A percentile compares a stretch with the other conserved stretches of the same genome.
These are phyloP conservation scores for Platerodrilus igneus DNA, from an alignment of 2,888 invertebrate species.

Conservation along the genomic window DNA sequence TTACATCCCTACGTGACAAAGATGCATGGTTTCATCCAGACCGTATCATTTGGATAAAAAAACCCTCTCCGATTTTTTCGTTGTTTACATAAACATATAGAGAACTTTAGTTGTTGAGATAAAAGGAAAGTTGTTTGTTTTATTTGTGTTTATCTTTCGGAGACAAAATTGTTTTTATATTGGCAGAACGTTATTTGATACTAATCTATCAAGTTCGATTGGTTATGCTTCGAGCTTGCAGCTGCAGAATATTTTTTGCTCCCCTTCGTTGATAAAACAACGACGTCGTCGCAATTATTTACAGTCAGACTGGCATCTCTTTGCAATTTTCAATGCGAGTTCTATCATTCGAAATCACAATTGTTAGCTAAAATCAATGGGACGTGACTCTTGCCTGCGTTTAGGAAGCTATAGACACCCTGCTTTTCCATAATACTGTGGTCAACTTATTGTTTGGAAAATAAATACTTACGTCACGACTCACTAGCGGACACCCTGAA, in stretches of 20 bases:
- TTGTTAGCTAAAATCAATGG: slow-evolving; percentile 38
- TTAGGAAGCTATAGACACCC: slow-evolving; percentile 36
- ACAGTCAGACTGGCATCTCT: too few relatives aligned
- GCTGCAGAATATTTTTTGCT: slow-evolving; percentile 1
- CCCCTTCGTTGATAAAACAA: slow-evolving; percentile 10
- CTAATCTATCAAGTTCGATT: too few relatives aligned
- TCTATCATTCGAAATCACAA: slow-evolving; percentile 33
- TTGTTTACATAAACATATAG: background rate
- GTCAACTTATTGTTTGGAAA: slow-evolving; percentile 40
- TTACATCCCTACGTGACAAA: slow-evolving; percentile 27
- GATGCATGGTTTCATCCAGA: slow-evolving; percentile 23
- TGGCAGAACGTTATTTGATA: too few relatives aligned
- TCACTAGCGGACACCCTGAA: slow-evolving; percentile 26
- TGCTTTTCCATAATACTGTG: slow-evolving; percentile 35
- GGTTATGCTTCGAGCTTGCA: too few relatives aligned
- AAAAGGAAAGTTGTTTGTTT: slow-evolving; percentile 3
- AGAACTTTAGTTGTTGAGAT: background rate
- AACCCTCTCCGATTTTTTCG: slow-evolving; percentile 4
- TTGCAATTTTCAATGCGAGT: slow-evolving; percentile 18
- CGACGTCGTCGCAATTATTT: too few relatives aligned
- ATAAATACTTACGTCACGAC: slow-evolving; percentile 31
- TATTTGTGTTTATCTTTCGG: too few relatives aligned
- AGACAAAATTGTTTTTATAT: too few relatives aligned
- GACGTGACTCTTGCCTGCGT: slow-evolving; percentile 41
- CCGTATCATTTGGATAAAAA: slow-evolving; percentile 16